Conservation (phyloP, 1,140 invertebrate genomes). For the Asbolus verrucosus region DNA sequence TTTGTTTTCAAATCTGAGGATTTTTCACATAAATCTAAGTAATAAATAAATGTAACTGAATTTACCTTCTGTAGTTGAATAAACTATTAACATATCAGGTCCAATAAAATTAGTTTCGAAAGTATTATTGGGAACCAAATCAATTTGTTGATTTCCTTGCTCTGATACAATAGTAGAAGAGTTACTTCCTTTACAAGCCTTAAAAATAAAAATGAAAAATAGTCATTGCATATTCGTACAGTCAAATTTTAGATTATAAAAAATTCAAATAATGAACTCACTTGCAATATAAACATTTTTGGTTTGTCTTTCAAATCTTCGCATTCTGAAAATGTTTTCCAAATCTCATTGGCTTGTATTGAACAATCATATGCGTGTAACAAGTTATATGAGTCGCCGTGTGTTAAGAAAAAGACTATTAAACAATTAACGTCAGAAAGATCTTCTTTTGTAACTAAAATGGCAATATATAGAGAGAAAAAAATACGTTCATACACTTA, state of each 20-base stretch:
- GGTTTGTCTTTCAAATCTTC: conserved; percentile 56
- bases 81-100: conserved; percentile 56
- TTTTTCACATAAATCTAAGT: not conserved
- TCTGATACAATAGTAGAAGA: conserved; percentile 30
- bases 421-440: conserved; percentile 54
- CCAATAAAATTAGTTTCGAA: conserved; percentile 44
- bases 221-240: too few relatives aligned
- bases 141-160: conserved; percentile 10
- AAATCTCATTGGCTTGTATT: conserved; percentile 51
- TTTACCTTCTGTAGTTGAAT: conserved; percentile 57
- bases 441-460: conserved; percentile 48
- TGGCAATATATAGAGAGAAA: too few relatives aligned
- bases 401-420: conserved; percentile 58
- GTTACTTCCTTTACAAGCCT: conserved; percentile 60
- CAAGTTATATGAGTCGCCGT: conserved; percentile 51
- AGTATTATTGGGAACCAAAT: conserved; percentile 19
- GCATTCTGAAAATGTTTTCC: conserved; percentile 53
- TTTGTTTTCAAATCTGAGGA: too few relatives aligned
- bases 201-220: conserved; percentile 36
- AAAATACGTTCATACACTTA: conserved; percentile 48
- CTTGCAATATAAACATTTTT: conserved; percentile 61
- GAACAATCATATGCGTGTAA: conserved; percentile 48
- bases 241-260: not conserved
- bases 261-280: conserved; percentile 33
- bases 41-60: not conserved